phyloP scores from a whole-genome alignment of 2,888 invertebrate genomes.

The Drosophila mimica region DNA sequence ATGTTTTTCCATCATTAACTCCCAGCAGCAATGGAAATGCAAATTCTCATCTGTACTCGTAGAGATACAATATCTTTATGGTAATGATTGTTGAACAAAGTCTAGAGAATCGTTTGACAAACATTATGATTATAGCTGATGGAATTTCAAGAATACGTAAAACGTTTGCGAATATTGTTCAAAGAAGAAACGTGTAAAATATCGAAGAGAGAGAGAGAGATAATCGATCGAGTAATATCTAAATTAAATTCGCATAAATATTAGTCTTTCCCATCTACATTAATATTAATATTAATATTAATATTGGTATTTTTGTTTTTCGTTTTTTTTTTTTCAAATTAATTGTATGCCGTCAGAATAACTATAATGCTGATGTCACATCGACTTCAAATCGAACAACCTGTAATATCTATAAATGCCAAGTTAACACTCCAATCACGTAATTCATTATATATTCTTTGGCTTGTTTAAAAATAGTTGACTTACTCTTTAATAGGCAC shows the following conservation, averaged over 20 bases:
- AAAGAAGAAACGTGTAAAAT: slow-evolving; percentile 2
- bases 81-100: slow-evolving; percentile 1
- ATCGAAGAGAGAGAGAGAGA: too few relatives aligned
- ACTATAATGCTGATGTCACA: slow-evolving; percentile 31
- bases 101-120: not conserved
- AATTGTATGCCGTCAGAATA: not conserved
- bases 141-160: not conserved
- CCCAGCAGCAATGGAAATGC: slow-evolving; percentile 3
- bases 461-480: slow-evolving; percentile 23
- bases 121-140: not conserved
- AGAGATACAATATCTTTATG: not conserved
- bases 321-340: not conserved
- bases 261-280: not conserved
- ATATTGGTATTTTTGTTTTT: not conserved
- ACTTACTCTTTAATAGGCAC: not conserved
- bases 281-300: not conserved
- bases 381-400: not conserved
- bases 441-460: slow-evolving; percentile 37
- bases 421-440: slow-evolving; percentile 40
- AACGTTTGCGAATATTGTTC: slow-evolving; percentile 1
- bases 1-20: slow-evolving; percentile 17
- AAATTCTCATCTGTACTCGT: not conserved
- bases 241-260: not conserved
- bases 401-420: slow-evolving; percentile 2
- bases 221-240: not conserved